Percentiles rank a stretch among this genome's conserved stretches.
phyloP scores from a whole-genome alignment of 1,140 invertebrate genomes.

The Lepidotrigona ventralis region DNA sequence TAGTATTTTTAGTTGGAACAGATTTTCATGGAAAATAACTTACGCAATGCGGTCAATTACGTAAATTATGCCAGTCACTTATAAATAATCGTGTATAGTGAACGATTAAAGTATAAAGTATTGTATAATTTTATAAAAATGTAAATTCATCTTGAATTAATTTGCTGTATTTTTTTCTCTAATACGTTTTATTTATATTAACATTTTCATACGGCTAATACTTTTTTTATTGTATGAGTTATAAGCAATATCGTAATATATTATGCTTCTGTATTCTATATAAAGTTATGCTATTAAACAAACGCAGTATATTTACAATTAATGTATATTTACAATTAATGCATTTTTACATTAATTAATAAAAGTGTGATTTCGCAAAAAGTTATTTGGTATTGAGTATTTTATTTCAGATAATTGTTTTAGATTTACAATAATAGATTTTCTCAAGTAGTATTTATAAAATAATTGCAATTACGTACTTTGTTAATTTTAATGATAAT shows the following conservation, averaged over 20 bases:
- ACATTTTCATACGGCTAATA: neutral
- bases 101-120: neutral
- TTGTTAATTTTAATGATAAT: neutral
- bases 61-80: slow-evolving; percentile 36
- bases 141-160: neutral
- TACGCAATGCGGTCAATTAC: slow-evolving; percentile 43
- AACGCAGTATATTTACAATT: neutral
- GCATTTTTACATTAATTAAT: neutral
- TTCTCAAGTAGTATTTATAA: neutral
- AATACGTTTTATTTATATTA: neutral
- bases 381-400: neutral
- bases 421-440: neutral
- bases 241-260: neutral
- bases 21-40: slow-evolving; percentile 45
- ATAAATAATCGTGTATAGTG: slow-evolving; percentile 32
- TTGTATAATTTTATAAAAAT: neutral
- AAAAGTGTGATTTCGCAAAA: neutral
- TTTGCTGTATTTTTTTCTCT: neutral
- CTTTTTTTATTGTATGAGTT: too few relatives aligned
- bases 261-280: neutral
- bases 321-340: neutral
- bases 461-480: neutral
- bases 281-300: neutral
- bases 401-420: neutral
- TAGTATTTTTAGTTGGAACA: slow-evolving; percentile 40